phyloP scores from a whole-genome alignment of 2,113 vertebrate species.

The Cottus gobio region DNA sequence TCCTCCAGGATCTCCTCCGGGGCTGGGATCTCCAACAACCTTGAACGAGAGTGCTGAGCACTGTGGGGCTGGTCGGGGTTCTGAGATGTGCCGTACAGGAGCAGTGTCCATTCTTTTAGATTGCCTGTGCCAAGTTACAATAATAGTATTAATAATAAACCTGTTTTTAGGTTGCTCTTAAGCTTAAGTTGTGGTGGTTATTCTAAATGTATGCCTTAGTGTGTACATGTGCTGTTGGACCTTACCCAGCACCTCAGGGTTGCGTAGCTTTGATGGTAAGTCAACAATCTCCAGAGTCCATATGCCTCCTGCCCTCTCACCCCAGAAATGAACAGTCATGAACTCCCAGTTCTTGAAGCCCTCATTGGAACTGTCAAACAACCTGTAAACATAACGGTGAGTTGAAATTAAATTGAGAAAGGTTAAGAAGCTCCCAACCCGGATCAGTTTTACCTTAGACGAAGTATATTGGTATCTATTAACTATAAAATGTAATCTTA shows the following conservation, averaged over 20 bases:
- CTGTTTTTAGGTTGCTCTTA: not conserved
- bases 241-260: constrained; percentile 88
- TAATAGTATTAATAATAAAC: not conserved
- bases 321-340: constrained; percentile 96
- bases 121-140: constrained; percentile 82
- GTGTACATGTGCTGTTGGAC: not conserved
- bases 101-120: constrained; percentile 91
- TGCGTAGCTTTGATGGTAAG: constrained; percentile 87
- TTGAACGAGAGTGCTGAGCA: constrained; percentile 73
- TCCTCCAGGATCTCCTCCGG: constrained; percentile 70
- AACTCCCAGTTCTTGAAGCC: constrained; percentile 97
- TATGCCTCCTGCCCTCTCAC: constrained; percentile 88
- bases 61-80: constrained; percentile 81
- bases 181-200: not conserved
- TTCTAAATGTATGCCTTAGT: not conserved
- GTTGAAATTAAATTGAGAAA: not conserved
- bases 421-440: not conserved
- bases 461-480: not conserved
- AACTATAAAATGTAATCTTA: not conserved
- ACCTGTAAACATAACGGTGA: constrained; percentile 24
- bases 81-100: constrained; percentile 88
- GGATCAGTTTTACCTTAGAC: not conserved
- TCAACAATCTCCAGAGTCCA: constrained; percentile 93
- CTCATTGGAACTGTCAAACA: constrained; percentile 77
- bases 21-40: constrained; percentile 73